phyloP scores from a whole-genome alignment of 2,113 vertebrate species.

The Mellivora capensis region DNA sequence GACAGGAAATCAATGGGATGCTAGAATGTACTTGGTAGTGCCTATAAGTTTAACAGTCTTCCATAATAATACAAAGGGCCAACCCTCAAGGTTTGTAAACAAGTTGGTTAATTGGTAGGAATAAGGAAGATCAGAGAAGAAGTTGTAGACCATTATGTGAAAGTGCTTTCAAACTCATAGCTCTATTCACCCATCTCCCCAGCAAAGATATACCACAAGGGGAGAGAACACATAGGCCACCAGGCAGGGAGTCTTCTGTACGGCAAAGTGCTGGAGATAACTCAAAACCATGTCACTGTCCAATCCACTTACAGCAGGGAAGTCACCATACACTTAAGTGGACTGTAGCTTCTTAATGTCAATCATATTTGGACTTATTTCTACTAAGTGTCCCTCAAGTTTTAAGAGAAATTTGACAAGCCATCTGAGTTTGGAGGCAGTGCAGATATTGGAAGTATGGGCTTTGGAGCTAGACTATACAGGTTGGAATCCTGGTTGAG shows the following conservation, averaged over 20 bases:
- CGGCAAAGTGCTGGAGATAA: neutral
- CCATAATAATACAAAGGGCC: neutral
- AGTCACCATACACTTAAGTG: neutral
- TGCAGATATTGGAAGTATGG: neutral
- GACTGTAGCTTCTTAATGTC: neutral
- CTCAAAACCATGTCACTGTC: neutral
- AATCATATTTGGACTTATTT: too few species aligned
- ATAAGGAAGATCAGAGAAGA: neutral
- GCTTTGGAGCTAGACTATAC: neutral
- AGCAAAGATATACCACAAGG: neutral
- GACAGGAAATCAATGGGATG: constrained; percentile 38
- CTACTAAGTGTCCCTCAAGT: neutral
- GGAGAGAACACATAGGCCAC: too few species aligned
- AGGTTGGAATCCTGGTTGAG: neutral
- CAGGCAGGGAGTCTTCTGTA: neutral
- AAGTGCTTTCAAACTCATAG: neutral
- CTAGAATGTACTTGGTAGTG: accelerated
- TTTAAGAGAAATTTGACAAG: neutral
- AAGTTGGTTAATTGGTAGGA: neutral
- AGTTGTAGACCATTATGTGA: too few species aligned
- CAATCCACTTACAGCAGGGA: neutral
- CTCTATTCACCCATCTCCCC: neutral
- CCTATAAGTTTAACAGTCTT: neutral
- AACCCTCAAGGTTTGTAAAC: neutral
- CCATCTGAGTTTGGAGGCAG: neutral